Conservation (phyloP, 2,113 vertebrate species). For the Ahaetulla prasina region DNA sequence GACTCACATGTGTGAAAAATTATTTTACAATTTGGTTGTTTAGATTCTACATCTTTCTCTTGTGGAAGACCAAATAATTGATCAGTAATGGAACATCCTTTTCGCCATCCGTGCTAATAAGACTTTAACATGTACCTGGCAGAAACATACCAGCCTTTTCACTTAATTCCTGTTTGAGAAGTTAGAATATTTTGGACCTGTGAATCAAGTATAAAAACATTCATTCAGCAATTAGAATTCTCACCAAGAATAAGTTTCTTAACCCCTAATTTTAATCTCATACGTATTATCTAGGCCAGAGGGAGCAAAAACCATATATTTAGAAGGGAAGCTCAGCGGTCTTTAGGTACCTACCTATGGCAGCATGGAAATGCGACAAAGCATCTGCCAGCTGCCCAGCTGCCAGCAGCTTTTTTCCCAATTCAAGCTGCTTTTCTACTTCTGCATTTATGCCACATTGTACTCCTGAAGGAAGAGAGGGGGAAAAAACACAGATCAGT, state of each 20-base stretch:
- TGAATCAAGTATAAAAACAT: neutral
- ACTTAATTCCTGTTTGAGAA: neutral
- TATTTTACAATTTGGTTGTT: neutral
- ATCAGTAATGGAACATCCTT: neutral
- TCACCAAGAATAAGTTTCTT: neutral
- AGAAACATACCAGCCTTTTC: neutral
- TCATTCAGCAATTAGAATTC: neutral
- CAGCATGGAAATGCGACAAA: constrained; percentile 93
- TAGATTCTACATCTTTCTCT: neutral
- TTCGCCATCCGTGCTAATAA: neutral
- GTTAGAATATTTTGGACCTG: neutral
- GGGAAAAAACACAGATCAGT: neutral
- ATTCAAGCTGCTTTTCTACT: constrained; percentile 93
- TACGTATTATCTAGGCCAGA: neutral
- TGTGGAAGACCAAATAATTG: neutral
- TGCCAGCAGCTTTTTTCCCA: constrained; percentile 96
- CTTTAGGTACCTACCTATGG: constrained; percentile 80
- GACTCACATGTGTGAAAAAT: constrained; percentile 5
- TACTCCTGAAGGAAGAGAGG: constrained; percentile 75
- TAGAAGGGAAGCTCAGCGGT: neutral
- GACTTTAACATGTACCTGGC: rapidly evolving
- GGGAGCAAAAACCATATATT: neutral
- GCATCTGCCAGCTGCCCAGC: constrained; percentile 96
- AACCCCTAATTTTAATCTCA: neutral
- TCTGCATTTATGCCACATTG: constrained; percentile 86